Evolutionary conservation across 2,888 invertebrate species (phyloP).

Genomic region (Limnephilus rhombicus): DNA sequence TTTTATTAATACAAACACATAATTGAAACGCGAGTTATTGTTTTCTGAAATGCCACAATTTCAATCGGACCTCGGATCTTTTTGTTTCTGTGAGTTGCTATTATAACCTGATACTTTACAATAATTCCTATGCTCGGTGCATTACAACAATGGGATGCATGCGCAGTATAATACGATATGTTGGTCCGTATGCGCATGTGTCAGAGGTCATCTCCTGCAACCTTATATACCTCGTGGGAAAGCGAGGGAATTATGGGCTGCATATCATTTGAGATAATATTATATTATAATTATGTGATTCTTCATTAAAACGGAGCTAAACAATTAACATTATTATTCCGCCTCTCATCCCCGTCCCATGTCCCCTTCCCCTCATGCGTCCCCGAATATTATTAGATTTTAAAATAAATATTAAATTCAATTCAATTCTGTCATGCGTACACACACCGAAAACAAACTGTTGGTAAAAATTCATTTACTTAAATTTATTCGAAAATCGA

Average conservation of each 20-base stretch:
- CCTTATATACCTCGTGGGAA: conserved; percentile 63
- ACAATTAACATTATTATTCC: too few species aligned
- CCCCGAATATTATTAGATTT: too few species aligned
- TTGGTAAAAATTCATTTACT: too few species aligned
- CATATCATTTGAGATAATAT: background rate
- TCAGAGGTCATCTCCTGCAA: conserved; percentile 54
- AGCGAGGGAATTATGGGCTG: conserved; percentile 6
- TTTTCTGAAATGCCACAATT: background rate
- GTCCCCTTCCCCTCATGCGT: too few species aligned
- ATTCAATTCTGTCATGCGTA: too few species aligned
- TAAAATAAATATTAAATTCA: too few species aligned
- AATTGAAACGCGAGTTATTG: background rate
- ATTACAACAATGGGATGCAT: conserved; percentile 37
- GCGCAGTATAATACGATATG: conserved; percentile 46
- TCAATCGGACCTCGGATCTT: background rate
- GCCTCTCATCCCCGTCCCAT: too few species aligned
- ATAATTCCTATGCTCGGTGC: conserved; percentile 32
- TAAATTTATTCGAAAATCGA: too few species aligned
- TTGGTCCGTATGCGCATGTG: conserved; percentile 43
- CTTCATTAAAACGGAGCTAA: too few species aligned
- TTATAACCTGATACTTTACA: conserved; percentile 23
- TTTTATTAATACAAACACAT: background rate
- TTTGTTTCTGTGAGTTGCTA: conserved; percentile 12
- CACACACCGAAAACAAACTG: too few species aligned
- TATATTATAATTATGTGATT: too few species aligned